Evolutionary conservation across 1,140 invertebrate species (phyloP).

Genomic region (Philotrypesis tridentata): DNA sequence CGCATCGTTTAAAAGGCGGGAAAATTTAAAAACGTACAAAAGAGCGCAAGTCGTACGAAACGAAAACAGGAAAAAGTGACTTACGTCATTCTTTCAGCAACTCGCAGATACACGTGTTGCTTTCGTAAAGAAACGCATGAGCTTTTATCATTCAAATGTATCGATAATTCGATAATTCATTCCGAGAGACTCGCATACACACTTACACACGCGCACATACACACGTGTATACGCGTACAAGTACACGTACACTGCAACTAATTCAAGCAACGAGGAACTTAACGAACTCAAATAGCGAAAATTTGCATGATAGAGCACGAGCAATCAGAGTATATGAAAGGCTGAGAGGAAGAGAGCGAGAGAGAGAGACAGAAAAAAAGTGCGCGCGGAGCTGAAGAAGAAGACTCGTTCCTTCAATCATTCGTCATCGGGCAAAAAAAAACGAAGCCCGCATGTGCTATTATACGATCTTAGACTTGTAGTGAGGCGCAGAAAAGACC

Average conservation of each 20-base stretch:
- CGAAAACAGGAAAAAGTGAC: no score
- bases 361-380: background rate
- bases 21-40: no score
- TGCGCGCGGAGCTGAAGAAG: background rate
- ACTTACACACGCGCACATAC: no score
- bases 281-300: slow-evolving; percentile 32
- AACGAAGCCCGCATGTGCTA: background rate
- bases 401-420: slow-evolving; percentile 28
- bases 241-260: background rate
- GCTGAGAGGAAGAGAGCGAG: background rate
- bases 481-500: background rate
- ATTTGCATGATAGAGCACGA: slow-evolving; percentile 28
- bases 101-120: no score
- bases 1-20: no score
- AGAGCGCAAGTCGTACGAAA: no score
- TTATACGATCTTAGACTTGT: background rate
- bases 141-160: background rate
- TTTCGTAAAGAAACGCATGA: background rate
- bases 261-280: background rate
- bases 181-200: no score
- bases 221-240: no score
- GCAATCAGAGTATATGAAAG: slow-evolving; percentile 19
- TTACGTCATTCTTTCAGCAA: no score
- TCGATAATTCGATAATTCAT: slow-evolving; percentile 23
- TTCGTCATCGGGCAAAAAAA: slow-evolving; percentile 26